Percentiles rank a stretch among this genome's conserved stretches.
Evolutionary conservation across 2,113 vertebrate species (phyloP).

Genomic region (Deroptyus accipitrinus): DNA sequence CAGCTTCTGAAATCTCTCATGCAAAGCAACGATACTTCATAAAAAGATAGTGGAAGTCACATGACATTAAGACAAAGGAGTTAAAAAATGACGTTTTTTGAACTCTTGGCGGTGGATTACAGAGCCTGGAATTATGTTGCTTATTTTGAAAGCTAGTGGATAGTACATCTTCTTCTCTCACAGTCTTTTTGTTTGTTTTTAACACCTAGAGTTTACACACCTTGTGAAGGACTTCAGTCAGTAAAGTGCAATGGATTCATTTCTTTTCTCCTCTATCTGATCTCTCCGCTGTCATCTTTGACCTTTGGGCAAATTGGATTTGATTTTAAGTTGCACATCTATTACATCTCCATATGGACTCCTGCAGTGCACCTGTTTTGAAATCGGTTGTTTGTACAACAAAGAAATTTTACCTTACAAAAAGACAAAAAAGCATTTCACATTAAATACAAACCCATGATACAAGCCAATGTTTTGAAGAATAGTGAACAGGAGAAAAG

Average conservation of each 20-base stretch:
- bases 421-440: background rate
- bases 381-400: background rate
- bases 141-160: background rate
- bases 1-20: background rate
- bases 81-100: background rate
- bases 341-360: background rate
- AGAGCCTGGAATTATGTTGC: background rate
- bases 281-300: background rate
- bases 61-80: background rate
- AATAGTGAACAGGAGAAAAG: background rate
- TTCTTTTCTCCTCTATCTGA: background rate
- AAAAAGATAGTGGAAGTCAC: background rate
- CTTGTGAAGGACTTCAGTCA: background rate
- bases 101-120: background rate
- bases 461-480: background rate
- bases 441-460: background rate
- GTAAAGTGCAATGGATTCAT: background rate
- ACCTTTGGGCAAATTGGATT: conserved; percentile 49
- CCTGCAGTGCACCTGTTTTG: background rate
- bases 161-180: background rate
- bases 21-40: background rate
- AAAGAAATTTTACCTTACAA: background rate
- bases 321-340: conserved; percentile 32
- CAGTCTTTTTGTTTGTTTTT: background rate
- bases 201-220: background rate